A percentile compares a stretch with the other conserved stretches of the same genome.
These are phyloP conservation scores for Motacilla alba DNA, from an alignment of 2,113 vertebrate genomes.

Conservation along the genomic window DNA sequence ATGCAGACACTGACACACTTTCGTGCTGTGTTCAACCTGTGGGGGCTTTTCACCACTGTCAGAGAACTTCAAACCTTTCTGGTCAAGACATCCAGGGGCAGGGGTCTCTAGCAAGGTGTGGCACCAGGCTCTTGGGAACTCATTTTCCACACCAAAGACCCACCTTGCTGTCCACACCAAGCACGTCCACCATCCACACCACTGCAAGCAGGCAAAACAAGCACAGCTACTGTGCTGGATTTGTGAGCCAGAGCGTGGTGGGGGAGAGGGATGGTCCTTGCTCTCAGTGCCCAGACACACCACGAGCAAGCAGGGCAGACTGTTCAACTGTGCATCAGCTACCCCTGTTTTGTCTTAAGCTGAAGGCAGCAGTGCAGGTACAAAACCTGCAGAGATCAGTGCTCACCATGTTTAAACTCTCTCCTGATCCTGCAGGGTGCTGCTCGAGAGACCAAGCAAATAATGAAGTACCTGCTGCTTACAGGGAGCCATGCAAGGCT, in stretches of 20 bases:
- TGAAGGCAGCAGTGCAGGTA: not conserved
- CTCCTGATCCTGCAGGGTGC: not conserved
- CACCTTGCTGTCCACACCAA: not conserved
- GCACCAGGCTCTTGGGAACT: not conserved
- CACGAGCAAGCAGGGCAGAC: not conserved
- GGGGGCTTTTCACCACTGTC: not conserved
- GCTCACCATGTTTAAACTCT: not conserved
- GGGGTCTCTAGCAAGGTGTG: not conserved
- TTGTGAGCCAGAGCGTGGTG: rapidly evolving
- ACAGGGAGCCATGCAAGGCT: not conserved
- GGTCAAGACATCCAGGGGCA: not conserved
- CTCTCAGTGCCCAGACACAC: not conserved
- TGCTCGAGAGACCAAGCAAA: not conserved
- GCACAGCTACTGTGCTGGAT: not conserved
- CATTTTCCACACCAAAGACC: not conserved
- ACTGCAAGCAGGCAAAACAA: not conserved
- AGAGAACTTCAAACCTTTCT: not conserved
- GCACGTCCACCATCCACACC: rapidly evolving
- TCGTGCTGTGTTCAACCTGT: not conserved
- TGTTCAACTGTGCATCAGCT: not conserved
- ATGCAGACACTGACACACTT: not conserved
- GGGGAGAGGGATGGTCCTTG: not conserved
- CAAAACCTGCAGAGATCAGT: not conserved
- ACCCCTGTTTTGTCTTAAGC: not conserved
- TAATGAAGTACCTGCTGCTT: not conserved